Conservation (phyloP, 2,888 invertebrate species). For the Exocentrus adspersus region DNA sequence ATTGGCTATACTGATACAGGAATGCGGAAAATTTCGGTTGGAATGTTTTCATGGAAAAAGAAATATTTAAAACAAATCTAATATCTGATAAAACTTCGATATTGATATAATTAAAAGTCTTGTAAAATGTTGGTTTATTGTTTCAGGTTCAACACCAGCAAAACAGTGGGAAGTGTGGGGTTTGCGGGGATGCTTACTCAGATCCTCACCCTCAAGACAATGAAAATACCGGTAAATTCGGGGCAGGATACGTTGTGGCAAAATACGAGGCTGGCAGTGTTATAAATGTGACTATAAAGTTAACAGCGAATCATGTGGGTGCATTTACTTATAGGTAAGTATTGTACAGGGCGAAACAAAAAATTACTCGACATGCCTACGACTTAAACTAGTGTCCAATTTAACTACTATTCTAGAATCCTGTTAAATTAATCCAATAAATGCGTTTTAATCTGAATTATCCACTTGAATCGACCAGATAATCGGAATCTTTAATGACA, state of each 20-base stretch:
- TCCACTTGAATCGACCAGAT: neutral
- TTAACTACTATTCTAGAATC: too few species aligned
- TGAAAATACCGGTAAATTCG: conserved; percentile 62
- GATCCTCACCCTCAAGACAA: conserved; percentile 56
- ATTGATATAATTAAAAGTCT: too few species aligned
- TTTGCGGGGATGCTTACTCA: conserved; percentile 59
- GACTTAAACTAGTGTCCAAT: too few species aligned
- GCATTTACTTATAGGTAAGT: conserved; percentile 7
- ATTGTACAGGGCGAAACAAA: too few species aligned
- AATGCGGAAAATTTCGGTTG: too few species aligned
- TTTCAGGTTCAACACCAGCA: conserved; percentile 3
- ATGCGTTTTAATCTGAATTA: neutral
- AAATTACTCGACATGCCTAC: too few species aligned
- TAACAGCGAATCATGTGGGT: conserved; percentile 62
- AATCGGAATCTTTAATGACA: neutral
- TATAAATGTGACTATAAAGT: conserved; percentile 50
- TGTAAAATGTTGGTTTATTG: too few species aligned
- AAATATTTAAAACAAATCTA: too few species aligned
- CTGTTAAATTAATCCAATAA: neutral
- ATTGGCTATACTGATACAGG: too few species aligned
- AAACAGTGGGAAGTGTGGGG: conserved; percentile 55
- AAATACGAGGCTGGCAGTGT: conserved; percentile 54
- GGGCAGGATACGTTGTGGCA: conserved; percentile 60
- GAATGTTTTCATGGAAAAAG: too few species aligned
- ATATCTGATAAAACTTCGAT: too few species aligned